Evolutionary conservation across 2,113 vertebrate species (phyloP).

Genomic region (Ivindomyrus marchei): DNA sequence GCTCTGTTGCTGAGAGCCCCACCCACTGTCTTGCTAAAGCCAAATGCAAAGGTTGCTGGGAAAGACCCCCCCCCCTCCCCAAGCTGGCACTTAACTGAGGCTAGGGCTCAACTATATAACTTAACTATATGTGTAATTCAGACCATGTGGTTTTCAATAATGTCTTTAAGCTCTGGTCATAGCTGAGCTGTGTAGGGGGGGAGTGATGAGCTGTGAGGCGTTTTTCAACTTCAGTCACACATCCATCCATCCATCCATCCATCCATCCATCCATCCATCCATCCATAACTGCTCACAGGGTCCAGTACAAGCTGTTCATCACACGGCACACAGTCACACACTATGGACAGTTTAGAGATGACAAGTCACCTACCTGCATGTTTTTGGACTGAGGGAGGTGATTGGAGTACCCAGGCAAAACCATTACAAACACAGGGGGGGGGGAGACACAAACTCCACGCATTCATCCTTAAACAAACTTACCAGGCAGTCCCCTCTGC

Average conservation of each 20-base stretch:
- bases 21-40: background rate
- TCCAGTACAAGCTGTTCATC: background rate
- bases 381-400: background rate
- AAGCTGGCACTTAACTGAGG: background rate
- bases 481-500: slow-evolving; percentile 64
- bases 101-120: background rate
- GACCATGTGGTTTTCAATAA: background rate
- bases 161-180: background rate
- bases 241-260: background rate
- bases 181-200: background rate
- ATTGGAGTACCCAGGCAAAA: background rate
- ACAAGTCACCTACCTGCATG: background rate
- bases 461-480: background rate
- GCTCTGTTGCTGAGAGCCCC: background rate
- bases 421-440: background rate
- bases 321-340: background rate
- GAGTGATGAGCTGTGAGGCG: background rate
- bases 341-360: background rate
- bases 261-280: background rate
- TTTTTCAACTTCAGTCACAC: background rate
- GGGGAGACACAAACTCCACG: background rate
- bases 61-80: background rate
- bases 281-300: background rate
- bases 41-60: background rate
- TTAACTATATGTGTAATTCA: background rate